Evolutionary conservation across 2,888 invertebrate species (phyloP), one percentile per base, ranked within the genome.

Genomic region (Oligia strigilis): DNA sequence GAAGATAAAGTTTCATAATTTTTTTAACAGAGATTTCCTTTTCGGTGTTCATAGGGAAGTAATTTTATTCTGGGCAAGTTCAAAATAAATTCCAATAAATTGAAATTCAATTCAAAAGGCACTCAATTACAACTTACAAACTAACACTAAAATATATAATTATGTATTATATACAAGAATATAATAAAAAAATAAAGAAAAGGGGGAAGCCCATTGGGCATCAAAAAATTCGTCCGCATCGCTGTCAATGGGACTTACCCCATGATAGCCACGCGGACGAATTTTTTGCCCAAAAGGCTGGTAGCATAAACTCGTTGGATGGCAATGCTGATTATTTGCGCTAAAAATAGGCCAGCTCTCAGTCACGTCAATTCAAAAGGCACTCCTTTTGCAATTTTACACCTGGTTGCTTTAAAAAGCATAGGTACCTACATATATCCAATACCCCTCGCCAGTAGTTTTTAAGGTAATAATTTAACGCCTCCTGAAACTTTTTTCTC

Each of bases 401-500:
- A 52, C 23, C 5, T 43, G 29, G 49, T n/a, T 4, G 8, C n/a
- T 75, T 75, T 23, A n/a, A 29, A 43, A 71, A 17, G 1, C 23
- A 29, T 29, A 49, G 1, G 13, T 70, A 19, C 14, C 4, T 14
- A 19, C 14, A 0, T 52, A 36, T 40, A 55, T 23, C 1, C 36
- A 36, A 43, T 1, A 52, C 19, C 14, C 5, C n/a, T 14, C 9
- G 17, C 14, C 9, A 8, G 6, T 36, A 14, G 46, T 29, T 11
- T 64, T 46, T 46, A 49, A 55, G 5, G 1, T n/a, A 40, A 64
- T 36, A 52, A 4, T 4, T 23, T 9, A 19, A 13, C 17, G 36
- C 4, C 72, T 55, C 83, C 86, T 72, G 19, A 55, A 36, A 19
- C 2, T 74, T 55, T 60, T 55, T 19, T 67, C 14, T 43, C 49